These are phyloP conservation scores for Arge pagana DNA, from an alignment of 2,888 invertebrate species.

Conservation along the genomic window DNA sequence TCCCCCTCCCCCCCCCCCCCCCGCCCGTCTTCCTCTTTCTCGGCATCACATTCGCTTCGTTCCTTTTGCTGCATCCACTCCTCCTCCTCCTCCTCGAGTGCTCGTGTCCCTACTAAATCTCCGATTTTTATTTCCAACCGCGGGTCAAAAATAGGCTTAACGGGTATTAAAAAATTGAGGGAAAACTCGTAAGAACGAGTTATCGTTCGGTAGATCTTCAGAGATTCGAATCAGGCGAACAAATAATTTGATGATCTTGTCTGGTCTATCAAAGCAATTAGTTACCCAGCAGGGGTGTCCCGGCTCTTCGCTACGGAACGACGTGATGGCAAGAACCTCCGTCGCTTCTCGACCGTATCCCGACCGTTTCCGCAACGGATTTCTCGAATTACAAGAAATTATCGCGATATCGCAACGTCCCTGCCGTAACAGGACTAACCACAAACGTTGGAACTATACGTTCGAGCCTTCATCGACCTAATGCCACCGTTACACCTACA, in stretches of 20 bases:
- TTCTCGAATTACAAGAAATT: constrained; percentile 23
- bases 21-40: constrained; percentile 2
- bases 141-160: constrained; percentile 19
- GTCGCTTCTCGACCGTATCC: constrained; percentile 6
- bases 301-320: background rate
- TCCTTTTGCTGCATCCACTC: background rate
- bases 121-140: constrained; percentile 19
- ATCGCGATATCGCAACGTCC: constrained; percentile 23
- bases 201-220: constrained; percentile 2
- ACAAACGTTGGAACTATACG: constrained; percentile 12
- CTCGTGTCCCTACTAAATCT: constrained; percentile 27
- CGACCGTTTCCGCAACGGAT: constrained; percentile 14
- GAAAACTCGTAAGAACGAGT: background rate
- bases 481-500: too few relatives aligned
- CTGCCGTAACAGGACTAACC: constrained; percentile 6
- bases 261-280: constrained; percentile 43
- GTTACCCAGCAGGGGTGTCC: constrained; percentile 42
- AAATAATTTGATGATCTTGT: constrained; percentile 46
- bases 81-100: constrained; percentile 5
- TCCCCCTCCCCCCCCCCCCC: constrained; percentile 18
- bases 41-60: constrained; percentile 14
- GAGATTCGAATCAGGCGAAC: constrained; percentile 39
- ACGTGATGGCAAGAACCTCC: background rate
- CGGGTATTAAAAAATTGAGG: constrained; percentile 16
- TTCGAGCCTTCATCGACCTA: too few relatives aligned